phyloP scores from a whole-genome alignment of 2,797 vertebrate genomes.

The Gambusia yucatana region DNA sequence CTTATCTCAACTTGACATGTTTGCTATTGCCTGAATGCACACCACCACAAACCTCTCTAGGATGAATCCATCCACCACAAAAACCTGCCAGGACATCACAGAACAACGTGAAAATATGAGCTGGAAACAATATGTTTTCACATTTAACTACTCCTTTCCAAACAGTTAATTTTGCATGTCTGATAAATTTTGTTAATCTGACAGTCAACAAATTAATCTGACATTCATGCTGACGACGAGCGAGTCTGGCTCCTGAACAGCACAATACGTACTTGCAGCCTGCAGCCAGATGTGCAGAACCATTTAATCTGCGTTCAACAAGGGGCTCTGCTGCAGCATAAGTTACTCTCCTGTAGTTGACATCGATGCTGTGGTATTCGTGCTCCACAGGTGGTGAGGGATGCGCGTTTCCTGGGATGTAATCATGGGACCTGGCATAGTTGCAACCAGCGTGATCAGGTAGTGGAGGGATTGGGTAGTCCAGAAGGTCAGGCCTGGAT shows the following conservation, averaged over 20 bases:
- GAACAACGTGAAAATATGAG: neutral
- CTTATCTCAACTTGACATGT: neutral
- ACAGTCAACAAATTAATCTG: neutral
- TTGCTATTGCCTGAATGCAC: neutral
- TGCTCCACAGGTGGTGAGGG: conserved; percentile 83
- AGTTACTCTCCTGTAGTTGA: conserved; percentile 81
- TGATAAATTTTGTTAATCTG: neutral
- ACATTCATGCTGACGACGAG: neutral
- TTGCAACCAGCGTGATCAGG: conserved; percentile 78
- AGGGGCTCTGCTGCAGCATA: conserved; percentile 82
- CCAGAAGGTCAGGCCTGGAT: conserved; percentile 80
- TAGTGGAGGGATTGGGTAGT: conserved; percentile 84
- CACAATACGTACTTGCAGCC: conserved; percentile 84
- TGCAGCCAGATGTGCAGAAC: conserved; percentile 73
- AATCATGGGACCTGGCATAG: conserved; percentile 76
- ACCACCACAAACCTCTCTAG: neutral
- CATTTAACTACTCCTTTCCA: neutral
- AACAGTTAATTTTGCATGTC: neutral
- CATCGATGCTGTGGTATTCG: conserved; percentile 89
- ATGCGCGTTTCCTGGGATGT: conserved; percentile 65
- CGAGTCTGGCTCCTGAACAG: neutral
- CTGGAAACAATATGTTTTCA: neutral
- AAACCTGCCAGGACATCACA: neutral
- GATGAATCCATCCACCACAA: neutral
- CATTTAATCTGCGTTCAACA: conserved; percentile 73